Base-by-base conservation (phyloP, 2,797 vertebrate genomes). In the Danio choprae region DNA sequence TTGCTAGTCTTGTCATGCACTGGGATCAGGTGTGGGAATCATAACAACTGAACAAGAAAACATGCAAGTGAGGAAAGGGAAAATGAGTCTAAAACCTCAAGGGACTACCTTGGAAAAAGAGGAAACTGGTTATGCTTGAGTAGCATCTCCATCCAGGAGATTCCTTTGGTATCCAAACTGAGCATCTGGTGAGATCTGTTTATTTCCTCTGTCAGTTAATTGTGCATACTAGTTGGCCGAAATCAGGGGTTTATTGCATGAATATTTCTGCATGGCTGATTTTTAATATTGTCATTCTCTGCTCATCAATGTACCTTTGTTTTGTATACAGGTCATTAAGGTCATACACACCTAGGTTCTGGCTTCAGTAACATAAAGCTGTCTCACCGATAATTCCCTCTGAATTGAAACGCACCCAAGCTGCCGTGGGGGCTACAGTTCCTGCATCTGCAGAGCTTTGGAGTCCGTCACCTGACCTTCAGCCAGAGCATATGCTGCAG, bases 401-500 rank as follows among this genome's bases (percentile, higher is more conserved):
- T 48, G 63, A 86, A 79, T 87, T 89, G 82, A 86, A 87, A 85
- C 77, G 82, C 78, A 86, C 82, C 85, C 76, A 74, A 81, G 85
- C 87, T 85, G 68, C 84, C 36, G n/a, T 60, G 36, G 56, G 79
- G 80, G 67, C 81, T 48, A 80, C 38, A 9, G 74, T 55, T 73
- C 62, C 77, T 84, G 80, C 64, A 77, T 74, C 76, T 83, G 79
- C 63, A 72, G 79, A 79, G 79, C 44, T 92, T 92, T 92, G 88
- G 91, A 90, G 87, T 85, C 88, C 89, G 89, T 87, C 84, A 87
- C 86, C 89, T 92, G 93, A 93, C 91, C 92, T 93, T 93, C 93
- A 91, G 91, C 89, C 18, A 84, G 80, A 93, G 88, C 93, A 93
- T 94, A 94, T 94, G 94, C 90, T 92, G 78, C 22, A 53, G 80